Conservation (phyloP, 2,888 invertebrate species). For the Cenopis cana region DNA sequence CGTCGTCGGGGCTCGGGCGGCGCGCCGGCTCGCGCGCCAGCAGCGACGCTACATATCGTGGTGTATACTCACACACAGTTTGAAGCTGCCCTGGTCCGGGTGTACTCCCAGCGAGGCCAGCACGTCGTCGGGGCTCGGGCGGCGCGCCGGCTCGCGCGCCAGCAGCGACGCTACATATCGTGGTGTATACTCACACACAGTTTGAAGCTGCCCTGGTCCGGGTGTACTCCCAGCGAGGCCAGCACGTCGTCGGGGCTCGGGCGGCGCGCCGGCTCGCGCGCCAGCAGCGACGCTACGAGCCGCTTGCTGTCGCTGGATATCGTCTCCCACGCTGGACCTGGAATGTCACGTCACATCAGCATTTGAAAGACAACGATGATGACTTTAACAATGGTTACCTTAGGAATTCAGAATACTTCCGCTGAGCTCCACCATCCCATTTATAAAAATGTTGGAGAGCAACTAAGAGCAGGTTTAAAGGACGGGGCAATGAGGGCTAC, state of each 20-base stretch:
- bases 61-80: conserved; percentile 67
- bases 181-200: conserved; percentile 69
- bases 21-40: too few species aligned
- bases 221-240: conserved; percentile 67
- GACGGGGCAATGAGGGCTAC: too few species aligned
- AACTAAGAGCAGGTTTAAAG: too few species aligned
- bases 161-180: conserved; percentile 91
- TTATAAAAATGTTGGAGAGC: too few species aligned
- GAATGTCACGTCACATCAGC: not conserved
- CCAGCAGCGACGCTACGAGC: conserved; percentile 90
- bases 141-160: conserved; percentile 90
- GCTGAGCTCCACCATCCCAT: too few species aligned
- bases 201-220: conserved; percentile 59
- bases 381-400: too few species aligned
- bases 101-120: conserved; percentile 73
- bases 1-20: too few species aligned
- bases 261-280: conserved; percentile 90
- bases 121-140: conserved; percentile 89
- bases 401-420: too few species aligned
- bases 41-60: too few species aligned
- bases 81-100: conserved; percentile 58
- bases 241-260: conserved; percentile 88
- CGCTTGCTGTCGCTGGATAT: conserved; percentile 91
- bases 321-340: conserved; percentile 86
- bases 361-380: too few species aligned